Evolutionary conservation across 2,113 vertebrate genomes (phyloP).

Genomic region (Petaurus breviceps): DNA sequence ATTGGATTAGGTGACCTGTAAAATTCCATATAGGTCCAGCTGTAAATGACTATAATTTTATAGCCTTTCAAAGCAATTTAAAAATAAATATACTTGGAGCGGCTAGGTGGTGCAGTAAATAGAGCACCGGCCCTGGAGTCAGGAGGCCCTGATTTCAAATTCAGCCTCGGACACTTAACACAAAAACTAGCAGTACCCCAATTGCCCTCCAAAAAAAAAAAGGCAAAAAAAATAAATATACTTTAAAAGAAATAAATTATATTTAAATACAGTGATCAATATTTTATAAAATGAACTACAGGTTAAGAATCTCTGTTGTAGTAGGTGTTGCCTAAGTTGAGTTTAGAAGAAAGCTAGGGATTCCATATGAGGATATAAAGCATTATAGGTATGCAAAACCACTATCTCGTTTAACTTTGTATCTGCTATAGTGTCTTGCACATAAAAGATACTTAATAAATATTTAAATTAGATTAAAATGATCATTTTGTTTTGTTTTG

Average conservation of each 20-base stretch:
- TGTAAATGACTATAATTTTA: background rate
- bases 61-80: background rate
- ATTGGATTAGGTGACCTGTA: background rate
- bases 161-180: no score
- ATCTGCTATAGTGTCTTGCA: background rate
- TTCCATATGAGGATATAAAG: background rate
- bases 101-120: no score
- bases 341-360: background rate
- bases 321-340: background rate
- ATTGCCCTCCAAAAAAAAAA: no score
- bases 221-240: no score
- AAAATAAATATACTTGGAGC: background rate
- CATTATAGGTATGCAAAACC: background rate
- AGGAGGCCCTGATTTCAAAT: no score
- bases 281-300: background rate
- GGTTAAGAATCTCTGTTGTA: background rate
- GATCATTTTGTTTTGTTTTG: background rate
- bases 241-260: background rate
- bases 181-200: no score
- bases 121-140: no score
- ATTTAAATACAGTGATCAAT: background rate
- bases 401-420: background rate
- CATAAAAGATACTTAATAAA: background rate
- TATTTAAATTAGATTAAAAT: background rate
- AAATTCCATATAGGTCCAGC: background rate